These are phyloP conservation scores for Shinisaurus crocodilurus DNA, from an alignment of 2,113 vertebrate genomes.

Conservation along the genomic window DNA sequence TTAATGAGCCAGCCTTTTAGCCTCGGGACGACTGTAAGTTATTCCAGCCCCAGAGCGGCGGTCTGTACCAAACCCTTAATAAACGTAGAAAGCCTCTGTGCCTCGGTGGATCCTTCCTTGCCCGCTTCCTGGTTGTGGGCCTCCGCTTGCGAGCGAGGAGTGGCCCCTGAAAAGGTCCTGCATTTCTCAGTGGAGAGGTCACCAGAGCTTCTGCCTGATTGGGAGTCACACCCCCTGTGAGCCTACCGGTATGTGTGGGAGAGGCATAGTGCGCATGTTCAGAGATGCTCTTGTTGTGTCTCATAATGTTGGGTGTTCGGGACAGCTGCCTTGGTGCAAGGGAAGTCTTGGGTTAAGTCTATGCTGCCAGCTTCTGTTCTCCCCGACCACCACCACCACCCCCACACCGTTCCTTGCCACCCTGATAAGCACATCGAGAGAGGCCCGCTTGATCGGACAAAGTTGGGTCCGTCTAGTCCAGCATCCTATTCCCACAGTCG, in stretches of 20 bases:
- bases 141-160: no score
- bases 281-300: not conserved
- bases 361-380: no score
- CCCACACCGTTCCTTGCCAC: no score
- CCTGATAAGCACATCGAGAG: no score
- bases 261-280: not conserved
- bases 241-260: not conserved
- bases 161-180: not conserved
- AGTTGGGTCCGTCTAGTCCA: no score
- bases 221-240: no score
- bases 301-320: no score
- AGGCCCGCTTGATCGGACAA: no score
- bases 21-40: slow-evolving; percentile 69
- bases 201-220: not conserved
- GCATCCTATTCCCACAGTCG: no score
- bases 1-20: slow-evolving; percentile 4
- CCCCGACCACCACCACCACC: no score
- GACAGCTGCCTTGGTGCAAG: not conserved
- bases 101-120: slow-evolving; percentile 12
- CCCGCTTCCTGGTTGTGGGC: no score
- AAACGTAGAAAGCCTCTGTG: slow-evolving; percentile 59
- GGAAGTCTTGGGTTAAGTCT: no score
- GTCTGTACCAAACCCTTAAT: slow-evolving; percentile 62
- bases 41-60: slow-evolving; percentile 54
- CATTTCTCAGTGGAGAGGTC: not conserved